Percentiles rank a stretch among this genome's conserved stretches.
phyloP scores from a whole-genome alignment of 2,888 invertebrate species.

The Cerceris ruficornis region DNA sequence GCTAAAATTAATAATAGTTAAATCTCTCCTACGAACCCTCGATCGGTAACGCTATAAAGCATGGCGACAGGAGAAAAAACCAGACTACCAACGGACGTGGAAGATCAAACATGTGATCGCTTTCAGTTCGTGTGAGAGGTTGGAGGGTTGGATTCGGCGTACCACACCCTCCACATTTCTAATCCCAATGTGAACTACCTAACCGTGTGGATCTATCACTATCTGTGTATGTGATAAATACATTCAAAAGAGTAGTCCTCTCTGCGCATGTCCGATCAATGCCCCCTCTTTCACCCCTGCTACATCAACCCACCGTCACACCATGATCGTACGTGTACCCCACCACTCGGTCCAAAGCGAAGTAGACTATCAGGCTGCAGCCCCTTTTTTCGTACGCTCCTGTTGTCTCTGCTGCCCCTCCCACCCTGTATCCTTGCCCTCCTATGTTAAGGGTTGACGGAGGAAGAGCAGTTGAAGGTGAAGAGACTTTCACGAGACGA shows the following conservation, averaged over 20 bases:
- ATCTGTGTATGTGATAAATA: conserved; percentile 26
- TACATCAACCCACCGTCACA: conserved; percentile 37
- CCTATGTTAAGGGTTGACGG: conserved; percentile 41
- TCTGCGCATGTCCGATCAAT: conserved; percentile 78
- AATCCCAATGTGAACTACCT: conserved; percentile 21
- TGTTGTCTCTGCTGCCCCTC: conserved; percentile 51
- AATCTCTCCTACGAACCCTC: too few relatives aligned
- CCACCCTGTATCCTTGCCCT: conserved; percentile 45
- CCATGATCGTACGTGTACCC: conserved; percentile 47
- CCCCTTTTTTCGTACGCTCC: conserved; percentile 60
- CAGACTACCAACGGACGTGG: conserved; percentile 21
- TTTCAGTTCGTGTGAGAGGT: conserved; percentile 15
- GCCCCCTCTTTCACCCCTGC: conserved; percentile 59
- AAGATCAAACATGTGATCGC: neutral
- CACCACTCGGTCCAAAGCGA: conserved; percentile 36
- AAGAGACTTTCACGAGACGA: conserved; percentile 42
- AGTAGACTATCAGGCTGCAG: conserved; percentile 51
- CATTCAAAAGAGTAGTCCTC: conserved; percentile 14
- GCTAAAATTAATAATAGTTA: too few relatives aligned
- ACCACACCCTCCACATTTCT: conserved; percentile 47
- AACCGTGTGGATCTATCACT: conserved; percentile 37
- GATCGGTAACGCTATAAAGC: too few relatives aligned
- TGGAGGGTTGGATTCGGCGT: conserved; percentile 27
- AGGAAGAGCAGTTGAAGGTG: conserved; percentile 33
- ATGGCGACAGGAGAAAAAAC: conserved; percentile 8